Evolutionary conservation across 1,140 invertebrate genomes (phyloP).

Genomic region (Ceratitis capitata): DNA sequence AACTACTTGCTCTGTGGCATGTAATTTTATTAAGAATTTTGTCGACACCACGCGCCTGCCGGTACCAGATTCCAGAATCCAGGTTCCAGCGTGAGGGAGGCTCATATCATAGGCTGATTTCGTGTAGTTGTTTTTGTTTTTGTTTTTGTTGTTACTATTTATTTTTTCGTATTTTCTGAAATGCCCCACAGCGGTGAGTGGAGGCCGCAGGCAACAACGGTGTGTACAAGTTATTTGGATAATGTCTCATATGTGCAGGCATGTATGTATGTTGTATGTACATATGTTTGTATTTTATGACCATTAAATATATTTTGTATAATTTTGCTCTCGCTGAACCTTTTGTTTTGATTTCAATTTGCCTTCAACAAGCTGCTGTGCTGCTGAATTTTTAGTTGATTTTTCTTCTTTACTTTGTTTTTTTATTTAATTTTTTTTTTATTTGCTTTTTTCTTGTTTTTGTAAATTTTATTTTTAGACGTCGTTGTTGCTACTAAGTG

Average conservation of each 20-base stretch:
- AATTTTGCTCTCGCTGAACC: constrained; percentile 44
- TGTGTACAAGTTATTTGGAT: constrained; percentile 19
- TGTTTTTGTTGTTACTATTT: not conserved
- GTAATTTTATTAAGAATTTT: constrained; percentile 38
- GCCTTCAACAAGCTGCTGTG: constrained; percentile 43
- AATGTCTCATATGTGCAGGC: constrained; percentile 7
- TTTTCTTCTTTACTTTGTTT: not conserved
- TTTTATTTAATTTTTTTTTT: not conserved
- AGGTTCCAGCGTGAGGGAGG: not conserved
- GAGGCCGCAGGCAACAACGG: not conserved
- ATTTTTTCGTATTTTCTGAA: constrained; percentile 22
- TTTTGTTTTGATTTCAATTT: constrained; percentile 60
- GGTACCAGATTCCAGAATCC: not conserved
- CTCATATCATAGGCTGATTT: not conserved
- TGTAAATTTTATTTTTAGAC: no score
- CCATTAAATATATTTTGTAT: constrained; percentile 54
- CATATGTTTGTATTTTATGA: constrained; percentile 52
- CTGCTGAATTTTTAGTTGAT: not conserved
- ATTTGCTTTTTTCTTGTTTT: not conserved
- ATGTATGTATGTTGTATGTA: constrained; percentile 20
- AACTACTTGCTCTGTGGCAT: not conserved
- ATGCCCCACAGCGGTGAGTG: not conserved
- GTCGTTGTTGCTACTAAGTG: not conserved
- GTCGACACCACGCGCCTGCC: constrained; percentile 21
- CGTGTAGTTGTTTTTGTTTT: not conserved